A percentile compares a stretch with the other conserved stretches of the same genome.
Conservation (phyloP, 1,140 invertebrate genomes). For the Anadara kagoshimensis region DNA sequence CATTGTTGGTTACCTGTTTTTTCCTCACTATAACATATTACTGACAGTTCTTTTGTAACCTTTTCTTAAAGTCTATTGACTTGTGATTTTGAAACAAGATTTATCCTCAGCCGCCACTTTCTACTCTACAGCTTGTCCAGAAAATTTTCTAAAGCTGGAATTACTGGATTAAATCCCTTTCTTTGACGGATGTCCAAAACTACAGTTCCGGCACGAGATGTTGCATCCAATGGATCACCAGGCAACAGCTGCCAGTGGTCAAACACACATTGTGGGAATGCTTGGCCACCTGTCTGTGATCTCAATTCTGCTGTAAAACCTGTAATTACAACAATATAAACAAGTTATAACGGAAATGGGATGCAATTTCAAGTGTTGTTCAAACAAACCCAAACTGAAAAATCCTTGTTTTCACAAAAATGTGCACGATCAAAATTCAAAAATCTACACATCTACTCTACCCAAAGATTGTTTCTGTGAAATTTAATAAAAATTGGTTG, state of each 20-base stretch:
- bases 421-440: no score
- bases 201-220: slow-evolving; percentile 86
- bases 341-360: no score
- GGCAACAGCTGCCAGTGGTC: slow-evolving; percentile 99
- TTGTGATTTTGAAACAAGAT: no score
- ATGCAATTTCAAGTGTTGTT: no score
- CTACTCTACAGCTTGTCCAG: slow-evolving; percentile 64
- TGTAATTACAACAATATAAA: slow-evolving; percentile 62
- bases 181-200: slow-evolving; percentile 97
- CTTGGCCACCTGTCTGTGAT: slow-evolving; percentile 98
- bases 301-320: slow-evolving; percentile 97
- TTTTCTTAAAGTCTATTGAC: no score
- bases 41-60: no score
- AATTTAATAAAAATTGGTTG: no score
- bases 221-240: slow-evolving; percentile 91
- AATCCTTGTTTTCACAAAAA: not conserved
- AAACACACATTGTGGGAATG: slow-evolving; percentile 99
- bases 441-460: no score
- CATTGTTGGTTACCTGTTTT: no score
- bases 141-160: slow-evolving; percentile 65
- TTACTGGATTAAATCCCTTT: slow-evolving; percentile 96
- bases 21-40: no score
- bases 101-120: no score
- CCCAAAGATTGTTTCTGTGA: no score
- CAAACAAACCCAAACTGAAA: slow-evolving; percentile 14